Base-by-base conservation (phyloP, 2,888 invertebrate species). In the Caenorhabditis uteleia region DNA sequence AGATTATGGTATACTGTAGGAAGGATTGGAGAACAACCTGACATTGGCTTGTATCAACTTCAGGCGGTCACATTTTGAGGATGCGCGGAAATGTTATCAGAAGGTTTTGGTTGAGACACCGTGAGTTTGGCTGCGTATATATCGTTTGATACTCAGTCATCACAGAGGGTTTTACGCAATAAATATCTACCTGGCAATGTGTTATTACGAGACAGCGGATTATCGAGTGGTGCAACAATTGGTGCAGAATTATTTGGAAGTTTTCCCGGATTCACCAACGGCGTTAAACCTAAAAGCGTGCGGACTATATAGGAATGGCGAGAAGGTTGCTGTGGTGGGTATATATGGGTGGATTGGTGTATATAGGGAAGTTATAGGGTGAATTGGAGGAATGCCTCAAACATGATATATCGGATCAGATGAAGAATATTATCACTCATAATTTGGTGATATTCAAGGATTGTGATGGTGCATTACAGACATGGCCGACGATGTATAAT, bases 1-100 rank as follows among this genome's bases (percentile, higher is more conserved):
- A n/a, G n/a, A n/a, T n/a, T n/a, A n/a, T n/a, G n/a, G n/a, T n/a
- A n/a, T n/a, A n/a, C n/a, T n/a, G 46, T 54, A 72, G 54, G 93
- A 93, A 80, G 88, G 91, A 7, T 88, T 93, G 1, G 94, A 95
- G 84, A 95, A 98, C 86, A 95, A 95, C 84, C 87, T 98, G 34
- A 92, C 93, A 77, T 85, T 97, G 51, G 97, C 97, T 1, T 92
- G 95, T 0, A 91, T 98, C 73, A 95, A 98, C 84, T 98, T 94
- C 83, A 87, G 97, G 54, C 88, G 95, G 51, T 91, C 92, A 6
- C 97, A 98, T 85, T 98, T 95, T 84, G 95, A 95, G 84, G 97
- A 98, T 84, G 95, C 98, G 42, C 95, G 97, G 65, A 95, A 97
- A 84, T 93, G 97, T 68, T 98, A 98, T 84, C 98, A 97, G 85